phyloP scores from a whole-genome alignment of 2,797 vertebrate genomes.

The Trachurus trachurus region DNA sequence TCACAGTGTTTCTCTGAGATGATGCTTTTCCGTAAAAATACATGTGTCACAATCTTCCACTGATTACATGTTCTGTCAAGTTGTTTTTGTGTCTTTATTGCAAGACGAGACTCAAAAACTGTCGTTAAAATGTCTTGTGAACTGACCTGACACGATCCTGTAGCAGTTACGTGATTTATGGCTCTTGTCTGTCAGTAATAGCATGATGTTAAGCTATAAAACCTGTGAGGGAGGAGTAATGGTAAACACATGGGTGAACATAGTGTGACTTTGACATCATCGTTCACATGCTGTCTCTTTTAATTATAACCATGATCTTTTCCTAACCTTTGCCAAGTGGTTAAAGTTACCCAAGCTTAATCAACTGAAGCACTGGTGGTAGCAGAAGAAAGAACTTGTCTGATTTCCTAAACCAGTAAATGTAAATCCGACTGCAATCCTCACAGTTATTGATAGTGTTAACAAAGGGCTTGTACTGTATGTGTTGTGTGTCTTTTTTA shows the following conservation, averaged over 20 bases:
- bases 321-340: background rate
- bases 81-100: background rate
- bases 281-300: background rate
- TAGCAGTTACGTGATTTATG: background rate
- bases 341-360: background rate
- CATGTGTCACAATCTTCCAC: background rate
- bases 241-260: background rate
- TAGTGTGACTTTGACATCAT: background rate
- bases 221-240: background rate
- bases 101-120: background rate
- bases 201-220: background rate
- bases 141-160: background rate
- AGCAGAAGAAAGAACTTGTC: background rate
- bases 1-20: background rate
- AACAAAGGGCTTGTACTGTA: background rate
- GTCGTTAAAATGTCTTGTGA: background rate
- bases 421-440: no score
- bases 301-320: background rate
- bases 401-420: no score
- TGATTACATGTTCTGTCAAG: slow-evolving; percentile 9
- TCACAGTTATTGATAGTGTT: background rate
- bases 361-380: background rate
- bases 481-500: background rate
- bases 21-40: background rate
- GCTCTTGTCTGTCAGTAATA: background rate